These are phyloP conservation scores for Erebia aethiops DNA, from an alignment of 2,888 invertebrate species.

Conservation along the genomic window DNA sequence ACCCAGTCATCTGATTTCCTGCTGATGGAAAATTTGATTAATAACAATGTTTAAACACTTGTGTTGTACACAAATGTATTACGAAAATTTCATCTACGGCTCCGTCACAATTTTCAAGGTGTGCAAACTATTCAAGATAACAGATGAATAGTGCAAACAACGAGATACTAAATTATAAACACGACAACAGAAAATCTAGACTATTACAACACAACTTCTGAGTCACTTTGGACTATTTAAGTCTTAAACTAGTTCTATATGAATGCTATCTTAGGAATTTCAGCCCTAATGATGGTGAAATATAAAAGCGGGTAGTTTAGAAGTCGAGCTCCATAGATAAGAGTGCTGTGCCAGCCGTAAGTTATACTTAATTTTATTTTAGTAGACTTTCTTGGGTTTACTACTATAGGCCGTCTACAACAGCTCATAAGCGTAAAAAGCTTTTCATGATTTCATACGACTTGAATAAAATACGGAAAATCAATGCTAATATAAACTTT, in stretches of 20 bases:
- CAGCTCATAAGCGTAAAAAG: too few species aligned
- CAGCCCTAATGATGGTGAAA: too few species aligned
- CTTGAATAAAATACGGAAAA: neutral
- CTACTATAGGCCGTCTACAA: too few species aligned
- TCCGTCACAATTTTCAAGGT: conserved; percentile 21
- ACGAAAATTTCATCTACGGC: neutral
- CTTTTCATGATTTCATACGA: too few species aligned
- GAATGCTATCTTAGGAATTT: conserved; percentile 19
- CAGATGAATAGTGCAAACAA: conserved; percentile 18
- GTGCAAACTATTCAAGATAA: conserved; percentile 17
- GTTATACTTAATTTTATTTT: too few species aligned
- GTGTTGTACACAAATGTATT: neutral
- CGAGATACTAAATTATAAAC: conserved; percentile 23
- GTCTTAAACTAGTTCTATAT: conserved; percentile 12
- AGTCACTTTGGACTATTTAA: conserved; percentile 23
- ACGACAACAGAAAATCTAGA: conserved; percentile 24
- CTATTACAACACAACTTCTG: conserved; percentile 24
- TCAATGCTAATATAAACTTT: neutral
- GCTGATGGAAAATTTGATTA: too few species aligned
- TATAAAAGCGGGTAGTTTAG: too few species aligned
- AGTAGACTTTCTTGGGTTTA: too few species aligned
- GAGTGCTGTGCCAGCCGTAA: too few species aligned
- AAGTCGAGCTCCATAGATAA: too few species aligned
- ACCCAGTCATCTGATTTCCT: too few species aligned
- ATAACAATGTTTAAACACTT: too few species aligned